phyloP scores from a whole-genome alignment of 23 tunicate species.

The Halocynthia roretzi region DNA sequence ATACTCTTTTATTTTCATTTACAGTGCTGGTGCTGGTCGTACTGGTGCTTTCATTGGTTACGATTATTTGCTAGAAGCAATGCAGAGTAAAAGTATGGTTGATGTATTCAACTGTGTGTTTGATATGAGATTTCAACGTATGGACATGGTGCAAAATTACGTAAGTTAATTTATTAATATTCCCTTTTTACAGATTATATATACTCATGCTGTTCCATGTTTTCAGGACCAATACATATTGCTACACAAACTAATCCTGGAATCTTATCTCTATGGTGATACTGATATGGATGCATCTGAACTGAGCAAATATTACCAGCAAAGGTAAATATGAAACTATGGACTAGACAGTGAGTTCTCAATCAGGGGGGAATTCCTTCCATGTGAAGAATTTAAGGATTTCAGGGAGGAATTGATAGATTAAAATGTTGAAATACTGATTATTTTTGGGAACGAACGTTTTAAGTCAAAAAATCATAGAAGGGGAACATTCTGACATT shows the following conservation, averaged over 20 bases:
- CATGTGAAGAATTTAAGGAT: too few relatives aligned
- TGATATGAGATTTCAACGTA: constrained; percentile 22
- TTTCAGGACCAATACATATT: constrained; percentile 47
- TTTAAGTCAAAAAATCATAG: too few relatives aligned
- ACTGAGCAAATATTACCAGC: background rate
- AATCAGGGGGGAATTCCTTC: too few relatives aligned
- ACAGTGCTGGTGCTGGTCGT: constrained; percentile 40
- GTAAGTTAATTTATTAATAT: constrained; percentile 1
- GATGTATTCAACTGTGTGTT: constrained; percentile 27
- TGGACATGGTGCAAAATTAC: constrained; percentile 28
- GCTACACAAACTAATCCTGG: constrained; percentile 40
- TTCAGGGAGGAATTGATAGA: too few relatives aligned
- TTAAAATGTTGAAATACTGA: too few relatives aligned
- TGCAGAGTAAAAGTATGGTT: background rate
- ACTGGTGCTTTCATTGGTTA: constrained; percentile 39
- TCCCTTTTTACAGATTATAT: background rate
- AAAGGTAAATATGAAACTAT: too few relatives aligned
- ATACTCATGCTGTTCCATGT: background rate
- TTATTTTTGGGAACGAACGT: too few relatives aligned
- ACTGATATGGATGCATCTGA: constrained; percentile 14
- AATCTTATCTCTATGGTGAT: constrained; percentile 22
- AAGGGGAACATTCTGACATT: too few relatives aligned
- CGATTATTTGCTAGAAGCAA: constrained; percentile 17
- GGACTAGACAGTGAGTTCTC: too few relatives aligned
- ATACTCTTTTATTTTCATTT: background rate